Conservation (phyloP, 2,888 invertebrate species). For the Pristionchus maxplancki region DNA sequence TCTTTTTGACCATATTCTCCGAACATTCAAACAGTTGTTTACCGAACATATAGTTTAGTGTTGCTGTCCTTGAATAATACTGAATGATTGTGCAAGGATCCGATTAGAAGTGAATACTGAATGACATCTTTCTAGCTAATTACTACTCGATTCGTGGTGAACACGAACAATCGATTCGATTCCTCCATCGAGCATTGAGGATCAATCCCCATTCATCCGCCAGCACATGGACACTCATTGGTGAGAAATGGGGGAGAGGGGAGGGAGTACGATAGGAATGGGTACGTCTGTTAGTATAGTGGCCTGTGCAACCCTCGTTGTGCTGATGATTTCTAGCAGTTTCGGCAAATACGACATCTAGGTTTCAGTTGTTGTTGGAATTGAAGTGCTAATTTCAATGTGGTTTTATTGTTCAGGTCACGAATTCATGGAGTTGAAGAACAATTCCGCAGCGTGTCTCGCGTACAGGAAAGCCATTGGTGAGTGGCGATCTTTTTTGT, state of each 20-base stretch:
- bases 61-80: too few species aligned
- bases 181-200: slow-evolving; percentile 86
- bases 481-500: slow-evolving; percentile 77
- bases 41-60: too few species aligned
- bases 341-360: too few species aligned
- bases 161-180: slow-evolving; percentile 97
- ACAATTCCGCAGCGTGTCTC: slow-evolving; percentile 97
- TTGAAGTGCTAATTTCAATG: slow-evolving; percentile 50
- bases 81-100: too few species aligned
- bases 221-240: slow-evolving; percentile 47
- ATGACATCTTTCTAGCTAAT: slow-evolving; percentile 84
- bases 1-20: too few species aligned
- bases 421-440: slow-evolving; percentile 98
- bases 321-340: too few species aligned
- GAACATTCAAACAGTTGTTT: too few species aligned
- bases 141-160: slow-evolving; percentile 95
- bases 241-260: background rate
- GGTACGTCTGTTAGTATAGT: too few species aligned
- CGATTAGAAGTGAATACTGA: too few species aligned
- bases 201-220: slow-evolving; percentile 64
- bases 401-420: slow-evolving; percentile 97
- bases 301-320: too few species aligned
- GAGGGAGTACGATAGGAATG: background rate
- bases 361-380: background rate
- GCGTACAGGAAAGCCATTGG: slow-evolving; percentile 97